phyloP scores from a whole-genome alignment of 2,888 invertebrate species.

The Clitarchus hookeri region DNA sequence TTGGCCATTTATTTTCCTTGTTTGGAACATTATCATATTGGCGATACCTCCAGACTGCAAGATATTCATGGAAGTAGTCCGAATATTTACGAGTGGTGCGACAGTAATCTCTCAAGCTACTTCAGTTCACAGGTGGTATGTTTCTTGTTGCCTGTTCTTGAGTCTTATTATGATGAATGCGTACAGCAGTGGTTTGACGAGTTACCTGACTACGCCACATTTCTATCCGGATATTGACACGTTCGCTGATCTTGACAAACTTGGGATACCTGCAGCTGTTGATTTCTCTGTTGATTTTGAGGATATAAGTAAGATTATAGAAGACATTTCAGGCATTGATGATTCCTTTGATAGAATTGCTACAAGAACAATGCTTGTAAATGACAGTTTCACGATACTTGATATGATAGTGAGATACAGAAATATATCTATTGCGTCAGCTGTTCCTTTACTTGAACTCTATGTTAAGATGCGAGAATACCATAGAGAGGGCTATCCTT shows the following conservation, averaged over 20 bases:
- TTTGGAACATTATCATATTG: neutral
- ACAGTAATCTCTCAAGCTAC: neutral
- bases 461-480: neutral
- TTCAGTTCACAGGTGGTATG: neutral
- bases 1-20: neutral
- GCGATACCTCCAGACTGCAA: neutral
- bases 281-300: neutral
- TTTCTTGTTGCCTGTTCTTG: neutral
- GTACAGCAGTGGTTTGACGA: neutral
- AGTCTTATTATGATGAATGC: neutral
- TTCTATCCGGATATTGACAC: neutral
- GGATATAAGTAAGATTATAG: neutral
- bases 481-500: neutral
- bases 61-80: neutral
- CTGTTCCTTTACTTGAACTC: neutral
- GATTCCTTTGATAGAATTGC: neutral
- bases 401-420: neutral
- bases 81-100: neutral
- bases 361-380: neutral
- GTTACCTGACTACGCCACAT: neutral
- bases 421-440: neutral
- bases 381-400: neutral
- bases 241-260: neutral
- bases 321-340: neutral
- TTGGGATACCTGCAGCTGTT: neutral